A percentile compares a stretch with the other conserved stretches of the same genome.
phyloP scores from a whole-genome alignment of 2,113 vertebrate genomes.

The mouse (Mus musculus) region DNA sequence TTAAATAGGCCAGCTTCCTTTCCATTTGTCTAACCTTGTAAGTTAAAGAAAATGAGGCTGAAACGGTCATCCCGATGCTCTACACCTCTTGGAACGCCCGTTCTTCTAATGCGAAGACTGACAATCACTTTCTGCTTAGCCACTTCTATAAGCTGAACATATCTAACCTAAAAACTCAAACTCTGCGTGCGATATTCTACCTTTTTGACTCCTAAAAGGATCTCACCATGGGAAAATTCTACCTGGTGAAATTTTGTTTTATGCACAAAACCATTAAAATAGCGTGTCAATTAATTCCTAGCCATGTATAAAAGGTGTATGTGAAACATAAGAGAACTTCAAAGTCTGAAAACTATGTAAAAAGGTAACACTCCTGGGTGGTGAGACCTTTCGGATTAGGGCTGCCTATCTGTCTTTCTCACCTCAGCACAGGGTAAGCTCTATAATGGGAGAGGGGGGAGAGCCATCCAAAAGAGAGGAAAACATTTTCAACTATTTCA shows the following conservation, averaged over 20 bases:
- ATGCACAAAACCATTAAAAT: neutral
- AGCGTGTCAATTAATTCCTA: neutral
- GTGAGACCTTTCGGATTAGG: neutral
- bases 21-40: neutral
- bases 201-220: neutral
- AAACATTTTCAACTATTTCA: slow-evolving; percentile 33
- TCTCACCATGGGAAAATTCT: neutral
- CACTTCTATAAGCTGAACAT: neutral
- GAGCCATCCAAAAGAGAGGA: neutral
- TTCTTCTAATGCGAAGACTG: neutral
- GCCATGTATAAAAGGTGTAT: neutral
- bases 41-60: neutral
- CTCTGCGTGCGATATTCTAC: neutral
- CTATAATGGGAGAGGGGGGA: neutral
- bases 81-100: neutral
- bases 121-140: neutral
- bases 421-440: neutral
- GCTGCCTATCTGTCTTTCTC: slow-evolving; percentile 22
- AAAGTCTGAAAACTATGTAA: neutral
- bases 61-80: neutral
- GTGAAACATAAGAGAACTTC: neutral
- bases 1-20: neutral
- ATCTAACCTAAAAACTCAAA: neutral
- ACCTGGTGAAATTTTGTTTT: neutral
- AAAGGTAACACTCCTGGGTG: neutral